Base-by-base conservation (phyloP, 2,797 vertebrate species). In the Spizella passerina region DNA sequence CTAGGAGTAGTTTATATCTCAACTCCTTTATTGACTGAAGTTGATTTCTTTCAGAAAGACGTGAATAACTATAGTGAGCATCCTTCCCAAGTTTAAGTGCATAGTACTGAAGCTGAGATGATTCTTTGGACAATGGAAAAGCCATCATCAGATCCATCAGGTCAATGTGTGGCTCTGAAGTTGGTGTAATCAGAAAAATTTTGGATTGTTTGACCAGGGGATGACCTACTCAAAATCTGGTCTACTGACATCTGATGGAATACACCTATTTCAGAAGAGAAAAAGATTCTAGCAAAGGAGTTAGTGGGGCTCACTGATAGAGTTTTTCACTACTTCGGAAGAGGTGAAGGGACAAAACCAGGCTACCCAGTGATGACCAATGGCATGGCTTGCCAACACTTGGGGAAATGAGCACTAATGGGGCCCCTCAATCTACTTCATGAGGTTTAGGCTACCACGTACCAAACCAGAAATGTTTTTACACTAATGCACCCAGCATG, bases 81-180 rank as follows among this genome's bases (percentile, higher is more conserved):
- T 32, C 43, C 57, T 92, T 94, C 60, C 65, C 5, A 56, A 86
- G 22, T 5, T 29, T 76, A 76, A 59, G 43, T 34, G 83, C 64
- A 80, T 12, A 13, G 21, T 77, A 46, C 26, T 71, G 47, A 86
- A 77, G 39, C 49, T 63, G 41, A 90, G 57, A 71, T 6, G 29
- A 89, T 49, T 70, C 96, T 97, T 95, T 73, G 47, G 86, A 86
- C 43, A 90, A 63, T 34, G 86, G 43, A 68, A 96, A 86, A 96
- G 4, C 1, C 8, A 50, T 38, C 3, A 46, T 46, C 39, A 73
- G 6, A 32, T 52, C 23, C 27, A 17, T 23, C 46, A 60, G 15
- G 39, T 60, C 32, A 32, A 21, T 39, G 7, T 14, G 12, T 17
- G 22, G 8, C 14, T 57, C n/a, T 23, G 19, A 44, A 76, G 23